A percentile compares a stretch with the other conserved stretches of the same genome.
phyloP scores from a whole-genome alignment of 1,140 invertebrate genomes.

The Steinernema khuongi region DNA sequence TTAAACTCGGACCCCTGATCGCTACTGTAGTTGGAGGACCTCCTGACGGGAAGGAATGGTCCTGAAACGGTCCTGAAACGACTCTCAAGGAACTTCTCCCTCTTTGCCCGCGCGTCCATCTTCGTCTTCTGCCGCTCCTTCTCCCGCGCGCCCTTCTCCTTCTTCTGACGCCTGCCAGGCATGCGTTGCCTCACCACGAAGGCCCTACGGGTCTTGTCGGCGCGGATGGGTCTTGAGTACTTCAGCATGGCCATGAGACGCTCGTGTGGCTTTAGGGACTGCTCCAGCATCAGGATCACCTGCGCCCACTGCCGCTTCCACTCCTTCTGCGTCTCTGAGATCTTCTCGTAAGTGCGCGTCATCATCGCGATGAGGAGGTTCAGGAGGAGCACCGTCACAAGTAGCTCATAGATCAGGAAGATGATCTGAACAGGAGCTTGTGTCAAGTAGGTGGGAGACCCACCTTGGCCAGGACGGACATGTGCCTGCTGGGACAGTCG shows the following conservation, averaged over 20 bases:
- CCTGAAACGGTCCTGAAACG: neutral
- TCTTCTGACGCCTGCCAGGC: neutral
- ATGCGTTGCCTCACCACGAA: constrained; percentile 68
- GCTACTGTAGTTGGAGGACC: neutral
- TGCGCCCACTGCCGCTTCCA: constrained; percentile 97
- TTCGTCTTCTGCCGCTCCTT: neutral
- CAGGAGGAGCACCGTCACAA: constrained; percentile 86
- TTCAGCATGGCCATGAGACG: constrained; percentile 74
- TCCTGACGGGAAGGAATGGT: neutral
- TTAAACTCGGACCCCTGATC: neutral
- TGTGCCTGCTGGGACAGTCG: constrained; percentile 69
- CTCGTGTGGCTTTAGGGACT: constrained; percentile 80
- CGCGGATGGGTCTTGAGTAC: constrained; percentile 87
- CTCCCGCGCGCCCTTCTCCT: neutral
- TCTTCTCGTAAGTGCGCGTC: constrained; percentile 91
- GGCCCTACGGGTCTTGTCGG: constrained; percentile 69
- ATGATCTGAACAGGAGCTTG: constrained; percentile 66
- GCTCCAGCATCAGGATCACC: constrained; percentile 87
- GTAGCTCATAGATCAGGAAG: constrained; percentile 89
- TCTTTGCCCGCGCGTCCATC: neutral
- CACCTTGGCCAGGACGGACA: constrained; percentile 77
- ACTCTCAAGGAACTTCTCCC: neutral
- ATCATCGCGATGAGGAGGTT: constrained; percentile 99
- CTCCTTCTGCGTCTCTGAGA: constrained; percentile 89
- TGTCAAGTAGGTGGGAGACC: too few relatives aligned